Conservation (phyloP, 2,113 vertebrate species). For the Myiozetetes cayanensis region DNA sequence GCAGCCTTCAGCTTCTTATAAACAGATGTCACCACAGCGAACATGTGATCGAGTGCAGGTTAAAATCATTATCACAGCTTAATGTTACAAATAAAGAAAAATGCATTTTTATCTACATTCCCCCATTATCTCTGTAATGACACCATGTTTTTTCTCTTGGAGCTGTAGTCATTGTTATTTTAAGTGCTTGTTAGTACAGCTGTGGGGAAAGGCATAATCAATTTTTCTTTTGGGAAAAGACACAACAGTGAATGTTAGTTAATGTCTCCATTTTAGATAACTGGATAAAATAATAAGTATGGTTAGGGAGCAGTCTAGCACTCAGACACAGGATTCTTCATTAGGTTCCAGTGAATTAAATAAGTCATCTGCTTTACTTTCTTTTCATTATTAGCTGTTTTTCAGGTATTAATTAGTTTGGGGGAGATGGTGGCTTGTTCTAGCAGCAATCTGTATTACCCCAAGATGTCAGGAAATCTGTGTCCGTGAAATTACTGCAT, state of each 20-base stretch:
- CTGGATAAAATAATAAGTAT: conserved; percentile 12
- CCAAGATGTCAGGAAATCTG: background rate
- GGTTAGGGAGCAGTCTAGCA: background rate
- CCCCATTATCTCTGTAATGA: conserved; percentile 36
- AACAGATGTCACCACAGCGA: conserved; percentile 24
- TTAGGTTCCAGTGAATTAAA: background rate
- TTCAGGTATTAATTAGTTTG: background rate
- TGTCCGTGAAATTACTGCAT: rapidly evolving
- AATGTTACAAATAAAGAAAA: conserved; percentile 60
- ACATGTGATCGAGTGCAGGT: conserved; percentile 44
- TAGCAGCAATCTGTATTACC: background rate
- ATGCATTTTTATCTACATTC: conserved; percentile 63
- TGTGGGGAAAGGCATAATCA: conserved; percentile 34
- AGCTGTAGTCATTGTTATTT: conserved; percentile 59
- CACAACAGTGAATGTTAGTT: background rate
- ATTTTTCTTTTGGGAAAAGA: conserved; percentile 56
- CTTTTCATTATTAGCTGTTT: background rate
- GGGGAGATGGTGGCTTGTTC: background rate
- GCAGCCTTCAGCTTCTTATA: conserved; percentile 45
- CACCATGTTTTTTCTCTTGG: conserved; percentile 19
- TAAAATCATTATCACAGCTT: conserved; percentile 58
- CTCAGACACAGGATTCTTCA: background rate
- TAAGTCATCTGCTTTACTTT: background rate
- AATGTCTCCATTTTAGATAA: conserved; percentile 26
- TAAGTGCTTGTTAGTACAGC: conserved; percentile 62